Conservation (phyloP, 92 coral and sea anemone species). For the Epizoanthus illoricatus region DNA sequence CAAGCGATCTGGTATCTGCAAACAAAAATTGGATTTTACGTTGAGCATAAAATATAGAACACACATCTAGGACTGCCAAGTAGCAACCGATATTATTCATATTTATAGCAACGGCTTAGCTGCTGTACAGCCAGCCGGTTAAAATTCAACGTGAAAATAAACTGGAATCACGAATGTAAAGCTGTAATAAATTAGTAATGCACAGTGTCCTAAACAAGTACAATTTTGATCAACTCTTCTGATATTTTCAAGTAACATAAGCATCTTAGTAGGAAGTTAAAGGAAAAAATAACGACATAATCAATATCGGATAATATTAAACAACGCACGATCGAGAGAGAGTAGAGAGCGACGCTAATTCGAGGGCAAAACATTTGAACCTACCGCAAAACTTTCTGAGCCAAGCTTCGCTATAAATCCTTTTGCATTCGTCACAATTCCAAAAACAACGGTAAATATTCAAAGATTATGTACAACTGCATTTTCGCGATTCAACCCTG, state of each 20-base stretch:
- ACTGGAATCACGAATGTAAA: not conserved
- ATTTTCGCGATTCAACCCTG: not conserved
- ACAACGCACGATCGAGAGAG: too few species aligned
- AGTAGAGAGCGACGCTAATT: too few species aligned
- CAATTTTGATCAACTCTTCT: conserved; percentile 3
- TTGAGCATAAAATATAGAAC: not conserved
- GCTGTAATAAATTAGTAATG: conserved; percentile 23
- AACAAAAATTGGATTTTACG: not conserved
- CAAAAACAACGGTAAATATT: not conserved
- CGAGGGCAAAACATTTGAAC: not conserved
- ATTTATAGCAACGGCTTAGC: conserved; percentile 23
- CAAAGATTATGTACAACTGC: not conserved
- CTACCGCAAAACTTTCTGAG: not conserved
- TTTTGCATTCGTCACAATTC: not conserved
- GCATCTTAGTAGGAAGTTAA: not conserved
- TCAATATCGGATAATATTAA: conserved; percentile 3
- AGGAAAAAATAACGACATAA: not conserved
- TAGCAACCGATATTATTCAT: conserved; percentile 1
- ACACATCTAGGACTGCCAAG: not conserved
- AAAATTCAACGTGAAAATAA: not conserved
- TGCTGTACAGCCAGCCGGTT: conserved; percentile 9
- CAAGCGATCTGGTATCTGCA: conserved; percentile 5
- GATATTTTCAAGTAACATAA: not conserved
- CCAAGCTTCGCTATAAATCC: conserved; percentile 1
- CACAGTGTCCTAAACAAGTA: conserved; percentile 21